Evolutionary conservation across 2,888 invertebrate genomes (phyloP), one percentile per base, ranked within the genome.

Genomic region (Terebella lapidaria): DNA sequence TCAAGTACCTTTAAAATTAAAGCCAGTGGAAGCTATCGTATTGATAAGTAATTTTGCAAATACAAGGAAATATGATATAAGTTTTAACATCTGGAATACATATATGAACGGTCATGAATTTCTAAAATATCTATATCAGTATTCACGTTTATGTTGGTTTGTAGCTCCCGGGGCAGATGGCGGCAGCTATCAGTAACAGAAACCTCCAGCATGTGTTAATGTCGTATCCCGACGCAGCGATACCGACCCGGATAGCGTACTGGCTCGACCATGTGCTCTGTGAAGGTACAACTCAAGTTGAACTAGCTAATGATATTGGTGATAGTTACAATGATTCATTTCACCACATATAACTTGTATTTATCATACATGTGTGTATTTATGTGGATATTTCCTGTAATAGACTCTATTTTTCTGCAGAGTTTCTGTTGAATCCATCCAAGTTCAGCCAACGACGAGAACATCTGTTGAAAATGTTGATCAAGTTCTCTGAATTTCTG

Each of bases 111-210:
- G n/a, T n/a, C n/a, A n/a, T n/a, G n/a, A n/a, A n/a, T n/a, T n/a
- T n/a, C n/a, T n/a, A n/a, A n/a, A n/a, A n/a, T n/a, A n/a, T n/a
- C n/a, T n/a, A n/a, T n/a, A n/a, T n/a, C n/a, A n/a, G n/a, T n/a
- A n/a, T n/a, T n/a, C n/a, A n/a, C n/a, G n/a, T 35, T 35, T 35
- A n/a, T 35, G 10, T 35, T 35, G n/a, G 10, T 35, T 35, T 59
- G 28, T 60, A 76, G 74, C 69, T 70, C 56, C 77, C 75, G 1
- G 71, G 72, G 58, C 75, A 76, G 68, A 70, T 75, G 20, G 74
- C 71, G n/a, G 67, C 74, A 0, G 71, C 71, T 4, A 62, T 77
- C 20, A 59, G 66, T 49, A 70, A 73, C 58, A 61, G 67, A 4
- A 54, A 70, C 3, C 59, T 75, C 2, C 74, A 73, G 51, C 74